Evolutionary conservation across 2,888 invertebrate species (phyloP).

Genomic region (Minunthozetes semirufus): DNA sequence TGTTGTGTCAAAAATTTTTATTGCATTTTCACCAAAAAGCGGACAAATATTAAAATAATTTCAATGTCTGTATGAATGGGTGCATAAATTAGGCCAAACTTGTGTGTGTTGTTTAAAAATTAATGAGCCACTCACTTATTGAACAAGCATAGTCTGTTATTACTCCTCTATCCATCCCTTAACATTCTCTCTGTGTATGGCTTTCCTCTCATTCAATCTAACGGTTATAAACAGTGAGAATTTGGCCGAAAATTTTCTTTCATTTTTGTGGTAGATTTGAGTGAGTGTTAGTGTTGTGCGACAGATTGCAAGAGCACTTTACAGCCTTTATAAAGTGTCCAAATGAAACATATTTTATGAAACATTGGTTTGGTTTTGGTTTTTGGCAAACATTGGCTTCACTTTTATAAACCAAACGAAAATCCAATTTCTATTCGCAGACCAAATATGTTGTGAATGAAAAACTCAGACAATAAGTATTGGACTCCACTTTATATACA

Average conservation of each 20-base stretch:
- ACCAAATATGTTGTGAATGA: background rate
- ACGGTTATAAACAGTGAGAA: constrained; percentile 4
- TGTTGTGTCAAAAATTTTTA: no score
- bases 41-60: background rate
- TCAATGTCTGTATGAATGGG: background rate
- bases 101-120: constrained; percentile 8
- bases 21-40: no score
- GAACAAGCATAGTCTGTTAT: background rate
- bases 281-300: background rate
- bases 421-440: background rate
- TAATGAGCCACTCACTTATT: constrained; percentile 13
- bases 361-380: background rate
- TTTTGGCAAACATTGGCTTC: background rate
- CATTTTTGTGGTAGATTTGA: background rate
- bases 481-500: background rate
- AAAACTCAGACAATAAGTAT: background rate
- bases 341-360: constrained; percentile 6
- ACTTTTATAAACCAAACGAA: background rate
- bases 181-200: background rate
- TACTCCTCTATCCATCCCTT: no score
- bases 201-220: background rate
- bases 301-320: constrained; percentile 16
- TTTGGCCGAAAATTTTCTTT: background rate
- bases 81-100: background rate
- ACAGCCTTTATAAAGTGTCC: constrained; percentile 16